Base-by-base conservation (phyloP, 2,797 vertebrate species). In the Myotis findleyi region DNA sequence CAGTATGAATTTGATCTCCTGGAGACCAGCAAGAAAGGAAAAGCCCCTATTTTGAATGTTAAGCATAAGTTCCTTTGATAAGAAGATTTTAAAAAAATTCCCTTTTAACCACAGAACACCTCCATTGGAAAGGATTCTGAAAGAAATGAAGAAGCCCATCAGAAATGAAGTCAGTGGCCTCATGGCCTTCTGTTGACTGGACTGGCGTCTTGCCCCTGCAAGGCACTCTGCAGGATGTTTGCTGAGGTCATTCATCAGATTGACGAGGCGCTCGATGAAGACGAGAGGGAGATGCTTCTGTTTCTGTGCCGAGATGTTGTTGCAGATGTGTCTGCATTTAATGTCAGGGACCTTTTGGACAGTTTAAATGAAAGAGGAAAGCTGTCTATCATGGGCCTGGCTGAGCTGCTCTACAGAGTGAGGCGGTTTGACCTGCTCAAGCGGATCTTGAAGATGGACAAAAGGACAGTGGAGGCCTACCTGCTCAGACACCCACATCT, bases 351-450 rank as follows among this genome's bases (percentile, higher is more conserved):
- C 1, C 97, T 98, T 33, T 90, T 99, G 72, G 96, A 93, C 16
- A 86, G 95, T 53, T 96, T 99, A 85, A 98, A 98, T 14, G 97
- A 97, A 44, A 94, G 93, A n/a, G 95, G 93, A 0, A 96, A 98
- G 17, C 83, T 98, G 7, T 96, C 97, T 30, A 6, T 1, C 13
- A 2, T 38, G 79, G 96, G 79, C 30, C 91, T 99, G 72, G 94
- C 94, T 2, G 99, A 99, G 96, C 97, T 99, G 49, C 81, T 99
- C 36, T 97, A 98, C 87, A 98, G 97, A 53, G 93, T 99, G 57
- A 98, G 97, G 66, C 99, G 99, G 1, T 99, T 98, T 89, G 99
- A 99, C 81, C 98, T 99, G 88, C 97, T 99, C 59, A 99, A 96
- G 57, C 98, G 93, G 33, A 94, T 99, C 44, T 97, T 98, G 83